Evolutionary conservation across 2,113 vertebrate genomes (phyloP).

Genomic region (Narcine bancroftii): DNA sequence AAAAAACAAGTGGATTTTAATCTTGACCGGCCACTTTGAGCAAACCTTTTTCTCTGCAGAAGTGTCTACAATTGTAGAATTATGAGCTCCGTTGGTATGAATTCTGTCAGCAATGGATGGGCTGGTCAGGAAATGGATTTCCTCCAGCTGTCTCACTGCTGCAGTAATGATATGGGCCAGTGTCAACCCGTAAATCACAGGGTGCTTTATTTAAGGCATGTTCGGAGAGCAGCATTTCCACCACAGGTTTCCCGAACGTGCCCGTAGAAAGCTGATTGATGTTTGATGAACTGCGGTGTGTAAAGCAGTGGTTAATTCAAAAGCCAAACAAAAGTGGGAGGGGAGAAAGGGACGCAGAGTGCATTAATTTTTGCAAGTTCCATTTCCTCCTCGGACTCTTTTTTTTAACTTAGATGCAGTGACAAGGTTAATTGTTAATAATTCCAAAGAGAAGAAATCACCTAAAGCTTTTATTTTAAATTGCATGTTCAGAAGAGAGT

Average conservation of each 20-base stretch:
- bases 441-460: background rate
- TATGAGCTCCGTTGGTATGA: constrained; percentile 21
- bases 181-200: background rate
- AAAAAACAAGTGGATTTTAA: background rate
- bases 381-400: background rate
- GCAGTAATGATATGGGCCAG: constrained; percentile 31
- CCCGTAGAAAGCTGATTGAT: constrained; percentile 23
- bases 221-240: constrained; percentile 14
- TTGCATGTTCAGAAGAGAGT: too few relatives aligned
- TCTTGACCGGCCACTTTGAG: background rate
- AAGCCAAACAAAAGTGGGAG: background rate
- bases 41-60: background rate
- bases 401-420: background rate
- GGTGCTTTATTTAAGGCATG: constrained; percentile 10
- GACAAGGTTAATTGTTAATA: background rate
- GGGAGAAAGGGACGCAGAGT: too few relatives aligned
- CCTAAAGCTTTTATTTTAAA: background rate
- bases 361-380: background rate
- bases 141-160: background rate
- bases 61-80: background rate
- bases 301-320: too few relatives aligned
- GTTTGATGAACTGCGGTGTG: too few relatives aligned
- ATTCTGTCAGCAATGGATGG: constrained; percentile 24
- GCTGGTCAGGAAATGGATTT: constrained; percentile 12
- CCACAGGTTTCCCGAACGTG: constrained; percentile 27